Evolutionary conservation across 2,113 vertebrate species (phyloP), one percentile per base, ranked within the genome.

Genomic region (Caranx melampygus): DNA sequence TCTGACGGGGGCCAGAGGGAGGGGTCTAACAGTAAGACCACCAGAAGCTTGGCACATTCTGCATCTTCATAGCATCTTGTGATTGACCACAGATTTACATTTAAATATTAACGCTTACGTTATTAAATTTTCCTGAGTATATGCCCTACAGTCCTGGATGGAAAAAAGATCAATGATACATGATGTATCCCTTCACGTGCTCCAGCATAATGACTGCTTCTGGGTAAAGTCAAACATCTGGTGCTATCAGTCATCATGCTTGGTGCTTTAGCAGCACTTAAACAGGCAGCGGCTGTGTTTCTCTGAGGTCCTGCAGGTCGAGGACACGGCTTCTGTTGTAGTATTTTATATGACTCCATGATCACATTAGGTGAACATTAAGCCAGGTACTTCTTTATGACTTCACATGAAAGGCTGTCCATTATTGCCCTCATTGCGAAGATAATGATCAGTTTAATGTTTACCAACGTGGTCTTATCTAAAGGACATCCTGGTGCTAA

Each of bases 1-100:
- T 72, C 52, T 60, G 67, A 79, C 63, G 52, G 31, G 8, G 77
- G 16, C 6, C 13, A 54, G 67, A 40, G 61, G 75, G 85, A 37
- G 83, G 62, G 5, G 79, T 44, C 81, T 44, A 16, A 35, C 58
- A 70, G 64, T 60, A 78, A 75, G 54, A 42, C 73, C 75, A 77
- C 52, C 61, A 66, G 21, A 35, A 74, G 57, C 37, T 31, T 13
- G 3, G 8, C 0, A 44, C n/a, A 58, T 45, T 33, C 34, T 44
- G 9, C 31, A 69, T 58, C 31, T n/a, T 57, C 4, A 54, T 5
- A 33, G 57, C 26, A 26, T 26, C 26, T 26, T 26, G 26, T 26
- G 26, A 26, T 49, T 55, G 35, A 5, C 3, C 12, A 47, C 1
- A 3, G 12, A 10, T 44, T 10, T 26, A 6, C 3, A 21, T 82